Conservation (phyloP, 1,140 invertebrate species). For the Papilio machaon region DNA sequence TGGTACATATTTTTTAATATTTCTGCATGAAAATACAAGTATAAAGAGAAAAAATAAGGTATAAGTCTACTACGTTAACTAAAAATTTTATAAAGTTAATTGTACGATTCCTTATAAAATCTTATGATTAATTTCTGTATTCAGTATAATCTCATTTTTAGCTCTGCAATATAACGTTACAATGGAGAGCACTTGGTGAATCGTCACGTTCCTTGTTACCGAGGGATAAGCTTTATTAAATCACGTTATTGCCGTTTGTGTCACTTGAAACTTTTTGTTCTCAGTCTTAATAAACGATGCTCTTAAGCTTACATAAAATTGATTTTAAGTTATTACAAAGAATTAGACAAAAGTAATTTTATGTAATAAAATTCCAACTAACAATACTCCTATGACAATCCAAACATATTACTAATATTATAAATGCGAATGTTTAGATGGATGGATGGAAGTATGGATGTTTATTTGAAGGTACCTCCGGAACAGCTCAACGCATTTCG, state of each 20-base stretch:
- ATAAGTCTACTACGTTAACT: background rate
- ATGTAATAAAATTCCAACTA: too few species aligned
- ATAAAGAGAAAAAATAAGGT: too few species aligned
- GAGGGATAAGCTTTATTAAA: slow-evolving; percentile 35
- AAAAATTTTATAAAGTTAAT: background rate
- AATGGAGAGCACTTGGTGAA: background rate
- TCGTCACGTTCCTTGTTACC: slow-evolving; percentile 31
- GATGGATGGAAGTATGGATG: too few species aligned
- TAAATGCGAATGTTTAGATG: too few species aligned
- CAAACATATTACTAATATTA: too few species aligned
- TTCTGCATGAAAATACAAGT: too few species aligned
- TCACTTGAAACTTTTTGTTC: background rate
- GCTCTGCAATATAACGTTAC: slow-evolving; percentile 1
- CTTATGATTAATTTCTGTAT: background rate
- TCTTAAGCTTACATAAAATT: background rate
- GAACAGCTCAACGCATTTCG: too few species aligned
- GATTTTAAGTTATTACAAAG: background rate
- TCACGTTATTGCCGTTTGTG: slow-evolving; percentile 33
- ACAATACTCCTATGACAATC: too few species aligned
- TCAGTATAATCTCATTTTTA: slow-evolving; percentile 6
- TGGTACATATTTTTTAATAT: too few species aligned
- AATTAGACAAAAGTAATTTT: too few species aligned
- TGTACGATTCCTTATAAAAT: background rate
- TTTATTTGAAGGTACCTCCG: too few species aligned
- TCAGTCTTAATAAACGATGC: background rate